Evolutionary conservation across 2,113 vertebrate species (phyloP).

Genomic region (Oryzias curvinotus): DNA sequence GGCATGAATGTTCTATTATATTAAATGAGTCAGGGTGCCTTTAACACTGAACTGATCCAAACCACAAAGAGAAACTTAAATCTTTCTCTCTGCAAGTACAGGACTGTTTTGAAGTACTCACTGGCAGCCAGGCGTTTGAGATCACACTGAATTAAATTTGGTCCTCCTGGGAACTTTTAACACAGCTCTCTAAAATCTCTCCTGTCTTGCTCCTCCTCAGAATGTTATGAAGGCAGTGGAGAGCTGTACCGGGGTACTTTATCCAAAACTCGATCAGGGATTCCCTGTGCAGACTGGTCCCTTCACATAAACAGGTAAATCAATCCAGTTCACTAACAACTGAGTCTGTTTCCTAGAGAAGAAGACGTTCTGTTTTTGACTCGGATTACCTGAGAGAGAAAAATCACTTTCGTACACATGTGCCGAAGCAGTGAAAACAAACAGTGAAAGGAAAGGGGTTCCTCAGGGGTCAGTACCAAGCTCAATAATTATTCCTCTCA

Average conservation of each 20-base stretch:
- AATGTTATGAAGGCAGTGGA: constrained; percentile 90
- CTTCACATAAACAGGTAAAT: constrained; percentile 78
- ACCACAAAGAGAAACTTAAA: constrained; percentile 44
- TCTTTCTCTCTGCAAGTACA: constrained; percentile 22
- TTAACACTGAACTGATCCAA: constrained; percentile 43
- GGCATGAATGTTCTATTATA: constrained; percentile 7
- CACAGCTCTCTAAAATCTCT: constrained; percentile 28
- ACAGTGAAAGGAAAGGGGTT: constrained; percentile 62
- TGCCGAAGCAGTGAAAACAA: constrained; percentile 66
- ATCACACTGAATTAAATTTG: constrained; percentile 3
- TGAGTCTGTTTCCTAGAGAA: constrained; percentile 25
- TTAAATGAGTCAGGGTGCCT: constrained; percentile 40
- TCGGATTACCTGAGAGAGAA: constrained; percentile 40
- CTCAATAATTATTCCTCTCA: constrained; percentile 69
- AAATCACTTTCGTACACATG: constrained; percentile 57
- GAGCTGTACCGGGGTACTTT: constrained; percentile 87
- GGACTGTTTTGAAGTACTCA: not conserved
- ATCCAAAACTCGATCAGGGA: constrained; percentile 89
- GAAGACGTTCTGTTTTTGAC: constrained; percentile 36
- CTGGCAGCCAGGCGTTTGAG: constrained; percentile 29
- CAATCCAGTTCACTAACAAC: not conserved
- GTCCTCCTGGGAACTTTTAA: not conserved
- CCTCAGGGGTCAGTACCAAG: constrained; percentile 57
- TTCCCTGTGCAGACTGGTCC: constrained; percentile 90
- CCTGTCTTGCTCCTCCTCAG: constrained; percentile 68